These are phyloP conservation scores for Argyra leucocephala DNA, from an alignment of 2,888 invertebrate species.

Conservation along the genomic window DNA sequence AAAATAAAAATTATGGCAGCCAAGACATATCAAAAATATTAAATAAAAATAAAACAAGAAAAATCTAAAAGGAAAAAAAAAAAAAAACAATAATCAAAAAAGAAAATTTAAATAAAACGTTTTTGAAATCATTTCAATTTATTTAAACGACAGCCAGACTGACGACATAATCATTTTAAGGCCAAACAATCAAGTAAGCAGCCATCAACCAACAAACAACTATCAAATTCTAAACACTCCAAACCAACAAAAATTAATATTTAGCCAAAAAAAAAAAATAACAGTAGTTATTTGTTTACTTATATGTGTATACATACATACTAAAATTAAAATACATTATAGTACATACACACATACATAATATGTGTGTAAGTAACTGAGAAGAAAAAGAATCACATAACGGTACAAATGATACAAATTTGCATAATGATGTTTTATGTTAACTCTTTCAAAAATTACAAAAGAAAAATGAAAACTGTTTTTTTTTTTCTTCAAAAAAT, in stretches of 20 bases:
- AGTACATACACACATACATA: too few relatives aligned
- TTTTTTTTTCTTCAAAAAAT: too few relatives aligned
- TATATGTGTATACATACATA: too few relatives aligned
- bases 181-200: background rate
- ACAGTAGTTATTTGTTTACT: too few relatives aligned
- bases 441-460: background rate
- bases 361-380: too few relatives aligned
- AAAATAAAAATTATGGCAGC: background rate
- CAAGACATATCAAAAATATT: background rate
- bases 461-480: background rate
- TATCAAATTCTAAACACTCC: too few relatives aligned
- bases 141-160: conserved; percentile 4
- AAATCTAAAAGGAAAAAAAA: background rate
- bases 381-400: background rate
- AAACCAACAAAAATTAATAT: too few relatives aligned
- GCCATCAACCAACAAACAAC: too few relatives aligned
- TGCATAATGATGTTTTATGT: conserved; percentile 1
- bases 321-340: too few relatives aligned
- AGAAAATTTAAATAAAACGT: background rate
- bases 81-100: too few relatives aligned
- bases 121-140: conserved; percentile 2
- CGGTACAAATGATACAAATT: conserved; percentile 1
- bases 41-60: background rate
- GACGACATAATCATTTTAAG: conserved; percentile 4
- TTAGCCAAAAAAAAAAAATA: too few relatives aligned